These are phyloP conservation scores for Sphenopsis melanotis DNA, from an alignment of 2,797 vertebrate species.

Conservation along the genomic window DNA sequence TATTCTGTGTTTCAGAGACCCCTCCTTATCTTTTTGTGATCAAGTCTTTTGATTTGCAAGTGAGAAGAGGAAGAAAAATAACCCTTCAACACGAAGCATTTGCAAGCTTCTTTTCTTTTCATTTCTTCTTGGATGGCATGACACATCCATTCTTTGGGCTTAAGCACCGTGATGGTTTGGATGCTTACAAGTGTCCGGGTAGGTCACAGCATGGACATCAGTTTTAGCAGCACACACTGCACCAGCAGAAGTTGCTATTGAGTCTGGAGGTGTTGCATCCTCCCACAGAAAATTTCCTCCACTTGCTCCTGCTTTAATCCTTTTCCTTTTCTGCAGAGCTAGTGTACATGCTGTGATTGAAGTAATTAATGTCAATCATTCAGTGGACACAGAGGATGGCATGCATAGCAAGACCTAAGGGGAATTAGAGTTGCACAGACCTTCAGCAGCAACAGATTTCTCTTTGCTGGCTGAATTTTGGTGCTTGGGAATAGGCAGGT, in stretches of 20 bases:
- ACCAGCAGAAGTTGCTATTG: neutral
- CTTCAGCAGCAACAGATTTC: conserved; percentile 11
- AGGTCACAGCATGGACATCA: neutral
- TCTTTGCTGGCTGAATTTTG: neutral
- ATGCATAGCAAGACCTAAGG: neutral
- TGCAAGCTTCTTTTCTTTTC: neutral
- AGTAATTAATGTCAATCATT: conserved; percentile 55
- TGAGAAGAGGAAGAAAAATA: conserved; percentile 12
- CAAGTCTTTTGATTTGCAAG: neutral
- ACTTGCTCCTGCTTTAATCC: neutral
- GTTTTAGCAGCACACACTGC: neutral
- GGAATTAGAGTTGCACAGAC: neutral
- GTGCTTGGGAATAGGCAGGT: conserved; percentile 5
- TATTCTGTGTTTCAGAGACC: neutral
- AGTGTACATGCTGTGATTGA: conserved; percentile 39
- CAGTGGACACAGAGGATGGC: neutral
- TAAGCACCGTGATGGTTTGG: neutral
- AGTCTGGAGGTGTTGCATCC: neutral
- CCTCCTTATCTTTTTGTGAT: neutral
- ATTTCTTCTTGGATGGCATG: neutral
- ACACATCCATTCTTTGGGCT: neutral
- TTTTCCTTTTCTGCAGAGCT: neutral
- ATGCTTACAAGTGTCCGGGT: neutral
- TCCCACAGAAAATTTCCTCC: neutral
- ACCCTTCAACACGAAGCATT: neutral